Conservation (phyloP, 1,140 invertebrate species). For the Condylostylus longicornis region DNA sequence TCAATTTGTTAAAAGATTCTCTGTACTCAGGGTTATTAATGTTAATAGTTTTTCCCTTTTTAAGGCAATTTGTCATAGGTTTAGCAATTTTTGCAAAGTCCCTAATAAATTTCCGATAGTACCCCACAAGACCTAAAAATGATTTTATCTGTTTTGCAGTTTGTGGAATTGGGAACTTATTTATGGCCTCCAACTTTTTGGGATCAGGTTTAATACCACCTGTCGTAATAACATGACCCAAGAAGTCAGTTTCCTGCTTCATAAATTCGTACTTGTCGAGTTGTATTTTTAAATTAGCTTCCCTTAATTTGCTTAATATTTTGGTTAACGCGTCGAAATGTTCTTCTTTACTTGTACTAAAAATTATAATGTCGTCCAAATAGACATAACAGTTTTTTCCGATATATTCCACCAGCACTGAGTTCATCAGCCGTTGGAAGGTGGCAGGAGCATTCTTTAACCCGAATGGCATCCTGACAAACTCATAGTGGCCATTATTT, state of each 20-base stretch:
- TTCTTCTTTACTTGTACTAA: conserved; percentile 9
- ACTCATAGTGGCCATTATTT: conserved; percentile 13
- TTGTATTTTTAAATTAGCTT: conserved; percentile 18
- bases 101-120: conserved; percentile 13
- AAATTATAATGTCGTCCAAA: conserved; percentile 14
- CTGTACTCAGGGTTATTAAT: conserved; percentile 9
- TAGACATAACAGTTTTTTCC: conserved; percentile 14
- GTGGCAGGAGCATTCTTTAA: conserved; percentile 24
- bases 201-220: conserved; percentile 17
- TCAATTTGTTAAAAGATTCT: conserved; percentile 2
- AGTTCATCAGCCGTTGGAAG: conserved; percentile 11
- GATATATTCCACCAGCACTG: neutral
- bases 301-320: conserved; percentile 12
- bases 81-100: conserved; percentile 15
- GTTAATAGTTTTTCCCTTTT: too few relatives aligned
- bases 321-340: conserved; percentile 14
- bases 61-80: conserved; percentile 14
- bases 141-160: conserved; percentile 12
- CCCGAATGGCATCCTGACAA: conserved; percentile 23
- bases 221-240: conserved; percentile 15
- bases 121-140: conserved; percentile 18
- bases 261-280: conserved; percentile 22
- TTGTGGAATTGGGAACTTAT: conserved; percentile 17
- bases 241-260: conserved; percentile 15
- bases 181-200: conserved; percentile 14